Conservation (phyloP, 2,797 vertebrate species). For the Champsocephalus esox region DNA sequence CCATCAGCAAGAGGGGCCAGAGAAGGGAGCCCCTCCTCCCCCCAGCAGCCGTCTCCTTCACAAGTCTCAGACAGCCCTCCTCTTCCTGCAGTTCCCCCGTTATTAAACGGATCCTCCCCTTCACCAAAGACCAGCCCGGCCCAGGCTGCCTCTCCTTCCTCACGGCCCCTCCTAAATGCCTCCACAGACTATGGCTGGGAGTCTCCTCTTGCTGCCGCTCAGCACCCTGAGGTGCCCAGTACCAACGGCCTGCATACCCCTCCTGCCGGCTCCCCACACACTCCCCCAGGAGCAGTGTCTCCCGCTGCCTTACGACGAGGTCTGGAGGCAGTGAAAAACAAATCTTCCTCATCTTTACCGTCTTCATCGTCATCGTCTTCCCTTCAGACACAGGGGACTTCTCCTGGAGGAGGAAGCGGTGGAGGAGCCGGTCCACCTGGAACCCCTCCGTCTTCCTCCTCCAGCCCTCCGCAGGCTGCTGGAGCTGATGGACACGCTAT, state of each 20-base stretch:
- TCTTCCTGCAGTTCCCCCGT: slow-evolving; percentile 81
- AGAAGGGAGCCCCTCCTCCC: slow-evolving; percentile 93
- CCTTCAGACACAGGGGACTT: slow-evolving; percentile 71
- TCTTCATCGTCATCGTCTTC: slow-evolving; percentile 76
- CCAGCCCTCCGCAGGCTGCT: slow-evolving; percentile 82
- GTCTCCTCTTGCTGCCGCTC: slow-evolving; percentile 78
- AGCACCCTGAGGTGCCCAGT: slow-evolving; percentile 83
- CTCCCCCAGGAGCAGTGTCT: slow-evolving; percentile 91
- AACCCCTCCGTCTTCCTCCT: slow-evolving; percentile 82
- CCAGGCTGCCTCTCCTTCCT: slow-evolving; percentile 88
- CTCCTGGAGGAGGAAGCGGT: slow-evolving; percentile 62
- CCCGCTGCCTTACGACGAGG: slow-evolving; percentile 91
- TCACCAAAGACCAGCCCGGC: slow-evolving; percentile 93
- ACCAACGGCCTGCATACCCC: slow-evolving; percentile 93
- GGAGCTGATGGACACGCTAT: slow-evolving; percentile 91
- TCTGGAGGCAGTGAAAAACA: slow-evolving; percentile 93
- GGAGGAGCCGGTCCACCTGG: slow-evolving; percentile 67
- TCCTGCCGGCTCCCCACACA: slow-evolving; percentile 82
- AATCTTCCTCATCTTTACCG: slow-evolving; percentile 81
- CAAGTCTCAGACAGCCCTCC: slow-evolving; percentile 90
- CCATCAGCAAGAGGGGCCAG: slow-evolving; percentile 89
- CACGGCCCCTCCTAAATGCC: slow-evolving; percentile 77
- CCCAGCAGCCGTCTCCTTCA: slow-evolving; percentile 87
- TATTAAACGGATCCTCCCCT: slow-evolving; percentile 90
- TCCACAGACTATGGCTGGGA: slow-evolving; percentile 91